phyloP scores from a whole-genome alignment of 2,797 vertebrate species.

The Orientallactaga sibirica region DNA sequence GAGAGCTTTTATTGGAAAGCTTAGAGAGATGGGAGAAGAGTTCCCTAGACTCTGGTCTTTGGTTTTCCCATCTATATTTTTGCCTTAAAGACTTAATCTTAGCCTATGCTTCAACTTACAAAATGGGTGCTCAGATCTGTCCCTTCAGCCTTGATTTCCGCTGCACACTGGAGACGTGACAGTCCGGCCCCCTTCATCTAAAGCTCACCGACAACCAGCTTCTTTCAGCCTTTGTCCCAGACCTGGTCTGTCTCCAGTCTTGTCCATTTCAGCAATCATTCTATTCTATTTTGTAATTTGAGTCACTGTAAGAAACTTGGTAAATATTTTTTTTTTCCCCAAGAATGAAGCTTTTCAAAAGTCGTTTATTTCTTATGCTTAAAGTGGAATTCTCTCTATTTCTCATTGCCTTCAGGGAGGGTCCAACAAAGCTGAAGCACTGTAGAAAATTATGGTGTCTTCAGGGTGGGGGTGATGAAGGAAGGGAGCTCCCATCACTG shows the following conservation, averaged over 20 bases:
- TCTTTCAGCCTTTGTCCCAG: background rate
- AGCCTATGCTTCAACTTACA: background rate
- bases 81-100: background rate
- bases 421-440: background rate
- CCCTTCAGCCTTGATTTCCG: background rate
- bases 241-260: background rate
- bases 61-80: background rate
- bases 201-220: background rate
- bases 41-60: background rate
- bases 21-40: background rate
- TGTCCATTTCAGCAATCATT: background rate
- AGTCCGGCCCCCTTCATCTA: background rate
- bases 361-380: background rate
- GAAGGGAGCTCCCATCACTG: background rate
- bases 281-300: background rate
- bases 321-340: background rate
- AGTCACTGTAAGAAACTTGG: background rate
- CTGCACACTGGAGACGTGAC: too few relatives aligned
- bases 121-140: background rate
- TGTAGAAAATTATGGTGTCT: background rate
- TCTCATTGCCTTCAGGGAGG: background rate
- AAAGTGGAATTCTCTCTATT: background rate
- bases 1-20: background rate
- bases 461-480: too few relatives aligned
- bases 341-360: background rate